Percentiles rank a stretch among this genome's conserved stretches.
These are phyloP conservation scores for Parus major DNA, from an alignment of 2,113 vertebrate genomes.

Conservation along the genomic window DNA sequence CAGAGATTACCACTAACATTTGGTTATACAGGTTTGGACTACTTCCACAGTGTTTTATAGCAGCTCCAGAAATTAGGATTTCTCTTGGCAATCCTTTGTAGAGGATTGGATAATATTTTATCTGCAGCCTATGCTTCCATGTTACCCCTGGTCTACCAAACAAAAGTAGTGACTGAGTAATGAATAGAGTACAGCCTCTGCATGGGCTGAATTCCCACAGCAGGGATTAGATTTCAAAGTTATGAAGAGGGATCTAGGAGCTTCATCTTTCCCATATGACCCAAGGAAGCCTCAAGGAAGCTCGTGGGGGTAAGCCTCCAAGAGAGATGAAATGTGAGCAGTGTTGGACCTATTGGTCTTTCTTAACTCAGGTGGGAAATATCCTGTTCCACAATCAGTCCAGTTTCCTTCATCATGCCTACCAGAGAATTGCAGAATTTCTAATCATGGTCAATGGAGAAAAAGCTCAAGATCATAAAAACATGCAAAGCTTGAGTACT, in stretches of 20 bases:
- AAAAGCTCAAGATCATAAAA: not conserved
- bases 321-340: not conserved
- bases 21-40: not conserved
- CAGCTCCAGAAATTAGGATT: not conserved
- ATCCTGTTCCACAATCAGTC: not conserved
- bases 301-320: not conserved
- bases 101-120: not conserved
- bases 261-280: not conserved
- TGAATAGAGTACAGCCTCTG: not conserved
- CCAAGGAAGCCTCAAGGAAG: not conserved
- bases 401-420: not conserved
- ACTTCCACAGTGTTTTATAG: not conserved
- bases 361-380: not conserved
- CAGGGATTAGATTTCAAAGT: not conserved
- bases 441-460: fast-evolving
- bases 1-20: not conserved
- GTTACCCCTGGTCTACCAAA: not conserved
- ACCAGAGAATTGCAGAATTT: not conserved
- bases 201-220: not conserved
- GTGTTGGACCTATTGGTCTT: not conserved
- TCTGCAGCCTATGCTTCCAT: not conserved
- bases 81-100: not conserved
- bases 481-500: not conserved
- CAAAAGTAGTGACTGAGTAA: not conserved
- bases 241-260: not conserved